Base-by-base conservation (phyloP, 2,113 vertebrate species). In the Psophia crepitans region DNA sequence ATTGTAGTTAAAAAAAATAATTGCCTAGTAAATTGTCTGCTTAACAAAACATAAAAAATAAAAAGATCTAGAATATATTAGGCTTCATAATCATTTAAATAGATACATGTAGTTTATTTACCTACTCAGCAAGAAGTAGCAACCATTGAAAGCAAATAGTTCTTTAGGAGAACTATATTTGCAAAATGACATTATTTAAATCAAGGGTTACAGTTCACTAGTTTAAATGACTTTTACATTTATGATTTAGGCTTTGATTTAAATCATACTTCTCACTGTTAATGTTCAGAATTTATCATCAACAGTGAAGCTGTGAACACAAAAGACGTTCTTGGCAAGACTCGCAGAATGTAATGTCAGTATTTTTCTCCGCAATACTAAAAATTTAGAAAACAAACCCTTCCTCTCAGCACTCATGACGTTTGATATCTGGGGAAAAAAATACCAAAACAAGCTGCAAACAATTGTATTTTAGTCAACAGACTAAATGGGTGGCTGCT, bases 21-120 rank as follows among this genome's bases (percentile, higher is more conserved):
- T 93, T 93, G 84, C 74, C 39, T 92, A 89, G 56, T 95, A 84
- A 96, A 91, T 79, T 60, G 28, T 69, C 93, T 85, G 11, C 66
- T 87, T 94, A 94, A 93, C 92, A 97, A 95, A 89, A 94, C 89
- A 30, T 57, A 60, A 87, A 81, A 95, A 92, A 66, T 77, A 87
- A 92, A 92, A 92, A 71, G 6, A 48, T 65, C 56, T 53, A 68
- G 77, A 71, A 23, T 92, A 18, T 81, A 71, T 90, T 95, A 68
- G 32, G 10, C 33, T 76, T 87, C 41, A n/a, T 82, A 84, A 76
- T 78, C 1, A 53, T 85, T 73, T 94, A 84, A 92, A 68, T 68
- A 93, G 69, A 90, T 84, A 39, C 53, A 39, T 48, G 35, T 90
- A 89, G 80, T 82, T 95, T 95, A 49, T 90, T 93, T 96, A 89